phyloP scores from a whole-genome alignment of 2,113 vertebrate species.

The Typhlomys cinereus region DNA sequence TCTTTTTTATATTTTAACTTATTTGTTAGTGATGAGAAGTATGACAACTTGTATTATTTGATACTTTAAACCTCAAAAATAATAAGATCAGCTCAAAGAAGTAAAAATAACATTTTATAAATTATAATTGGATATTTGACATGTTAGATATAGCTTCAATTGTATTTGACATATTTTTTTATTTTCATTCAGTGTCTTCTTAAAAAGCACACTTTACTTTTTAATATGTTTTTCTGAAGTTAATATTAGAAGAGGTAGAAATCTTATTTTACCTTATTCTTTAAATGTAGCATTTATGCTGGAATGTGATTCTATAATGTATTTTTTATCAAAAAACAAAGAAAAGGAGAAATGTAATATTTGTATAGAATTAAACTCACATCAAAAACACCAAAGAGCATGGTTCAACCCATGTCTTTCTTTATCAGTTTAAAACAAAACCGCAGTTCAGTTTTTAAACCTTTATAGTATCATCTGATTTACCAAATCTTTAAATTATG shows the following conservation, averaged over 20 bases:
- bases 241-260: neutral
- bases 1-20: neutral
- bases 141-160: neutral
- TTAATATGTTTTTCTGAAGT: neutral
- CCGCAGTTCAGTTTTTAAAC: no score
- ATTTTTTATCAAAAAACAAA: neutral
- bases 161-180: neutral
- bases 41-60: neutral
- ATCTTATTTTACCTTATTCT: neutral
- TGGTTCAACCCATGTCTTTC: neutral
- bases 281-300: neutral
- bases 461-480: neutral
- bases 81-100: neutral
- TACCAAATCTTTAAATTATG: no score
- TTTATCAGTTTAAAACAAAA: neutral
- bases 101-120: neutral
- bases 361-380: neutral
- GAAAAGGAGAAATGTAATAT: neutral
- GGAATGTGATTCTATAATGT: neutral
- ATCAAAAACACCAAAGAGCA: neutral
- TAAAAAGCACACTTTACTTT: neutral
- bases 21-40: neutral
- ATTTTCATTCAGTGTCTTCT: conserved; percentile 2
- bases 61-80: neutral
- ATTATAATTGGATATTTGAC: conserved; percentile 20